Percentiles rank a stretch among this genome's conserved stretches.
Conservation (phyloP, 2,797 vertebrate species). For the Phoeniculus purpureus region DNA sequence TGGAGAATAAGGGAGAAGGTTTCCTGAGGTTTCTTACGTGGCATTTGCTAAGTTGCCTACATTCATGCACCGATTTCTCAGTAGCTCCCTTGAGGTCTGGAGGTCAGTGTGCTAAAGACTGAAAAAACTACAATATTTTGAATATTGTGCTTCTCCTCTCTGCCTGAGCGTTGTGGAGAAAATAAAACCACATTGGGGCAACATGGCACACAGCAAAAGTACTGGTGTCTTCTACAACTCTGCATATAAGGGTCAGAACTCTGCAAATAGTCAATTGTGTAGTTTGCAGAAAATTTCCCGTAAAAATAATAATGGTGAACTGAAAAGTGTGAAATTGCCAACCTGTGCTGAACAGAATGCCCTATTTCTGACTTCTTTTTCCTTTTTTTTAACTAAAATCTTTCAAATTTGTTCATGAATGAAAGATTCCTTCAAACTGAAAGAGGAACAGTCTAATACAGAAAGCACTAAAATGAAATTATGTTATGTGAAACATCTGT, state of each 20-base stretch:
- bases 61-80: not conserved
- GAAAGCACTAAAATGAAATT: not conserved
- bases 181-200: not conserved
- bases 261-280: not conserved
- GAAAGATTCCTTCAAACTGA: not conserved
- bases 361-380: not conserved
- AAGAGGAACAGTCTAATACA: not conserved
- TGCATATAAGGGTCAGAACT: not conserved
- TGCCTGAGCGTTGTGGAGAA: not conserved
- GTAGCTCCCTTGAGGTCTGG: not conserved
- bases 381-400: not conserved
- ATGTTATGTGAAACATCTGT: not conserved
- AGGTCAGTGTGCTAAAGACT: not conserved
- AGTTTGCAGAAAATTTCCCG: not conserved
- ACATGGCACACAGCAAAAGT: accelerated
- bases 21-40: not conserved
- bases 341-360: not conserved
- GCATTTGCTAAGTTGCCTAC: not conserved
- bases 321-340: not conserved
- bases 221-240: not conserved
- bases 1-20: not conserved
- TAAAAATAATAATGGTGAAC: not conserved
- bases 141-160: not conserved
- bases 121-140: not conserved
- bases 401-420: not conserved